phyloP scores from a whole-genome alignment of 2,113 vertebrate genomes.

The Lichenostomus cassidix region DNA sequence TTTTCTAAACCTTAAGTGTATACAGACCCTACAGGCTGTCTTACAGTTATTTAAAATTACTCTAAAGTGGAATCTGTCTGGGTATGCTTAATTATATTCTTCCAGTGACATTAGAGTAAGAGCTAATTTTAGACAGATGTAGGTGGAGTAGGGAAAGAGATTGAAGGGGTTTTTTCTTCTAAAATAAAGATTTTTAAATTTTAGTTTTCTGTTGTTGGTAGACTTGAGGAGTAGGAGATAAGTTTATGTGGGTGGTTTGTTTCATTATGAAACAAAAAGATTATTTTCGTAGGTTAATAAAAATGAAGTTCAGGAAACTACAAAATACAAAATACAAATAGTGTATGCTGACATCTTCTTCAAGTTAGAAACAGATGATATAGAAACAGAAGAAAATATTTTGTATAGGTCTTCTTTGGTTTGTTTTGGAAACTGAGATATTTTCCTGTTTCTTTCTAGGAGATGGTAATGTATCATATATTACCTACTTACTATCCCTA shows the following conservation, averaged over 20 bases:
- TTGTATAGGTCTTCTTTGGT: not conserved
- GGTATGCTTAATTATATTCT: conserved; percentile 24
- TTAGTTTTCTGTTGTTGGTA: not conserved
- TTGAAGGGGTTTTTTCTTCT: not conserved
- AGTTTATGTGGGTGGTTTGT: not conserved
- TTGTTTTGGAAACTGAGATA: not conserved
- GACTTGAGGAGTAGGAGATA: not conserved
- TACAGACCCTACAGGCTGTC: not conserved
- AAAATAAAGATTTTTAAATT: not conserved
- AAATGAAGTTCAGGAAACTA: not conserved
- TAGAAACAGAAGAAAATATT: not conserved
- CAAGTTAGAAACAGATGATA: not conserved
- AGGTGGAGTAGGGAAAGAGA: not conserved
- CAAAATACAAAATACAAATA: not conserved
- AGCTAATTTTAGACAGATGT: not conserved
- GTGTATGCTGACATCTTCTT: not conserved
- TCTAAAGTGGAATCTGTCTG: not conserved
- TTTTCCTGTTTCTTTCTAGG: not conserved
- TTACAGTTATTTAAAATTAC: conserved; percentile 28
- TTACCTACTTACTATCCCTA: not conserved
- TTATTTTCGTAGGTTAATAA: not conserved
- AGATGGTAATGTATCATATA: not conserved
- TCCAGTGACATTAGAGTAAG: not conserved
- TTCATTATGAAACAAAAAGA: not conserved
- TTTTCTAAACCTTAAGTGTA: not conserved